Base-by-base conservation (phyloP, 2,113 vertebrate genomes). In the Callipepla californica region DNA sequence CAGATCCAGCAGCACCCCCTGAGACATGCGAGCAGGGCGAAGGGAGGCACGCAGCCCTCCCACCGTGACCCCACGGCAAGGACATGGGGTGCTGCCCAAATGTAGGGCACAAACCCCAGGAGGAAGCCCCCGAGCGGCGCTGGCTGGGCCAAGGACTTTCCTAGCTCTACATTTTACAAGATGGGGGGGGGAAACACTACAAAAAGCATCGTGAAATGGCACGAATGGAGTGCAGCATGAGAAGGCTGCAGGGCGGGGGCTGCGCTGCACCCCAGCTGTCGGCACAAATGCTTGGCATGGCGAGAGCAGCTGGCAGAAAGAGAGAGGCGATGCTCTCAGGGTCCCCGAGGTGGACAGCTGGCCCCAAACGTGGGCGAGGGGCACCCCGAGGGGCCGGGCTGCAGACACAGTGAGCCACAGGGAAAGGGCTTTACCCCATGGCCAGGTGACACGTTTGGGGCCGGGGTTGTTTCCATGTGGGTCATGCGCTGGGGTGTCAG, bases 1-100 rank as follows among this genome's bases (percentile, higher is more conserved):
- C 97, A 98, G 97, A 97, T 98, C 93, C 3, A 1, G 95, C 94
- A 92, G 97, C 95, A 95, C 94, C 47, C 55, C 86, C 62, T 7
- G n/a, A 84, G 95, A 92, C 10, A 4, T 58, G 58, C 55, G 74
- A 80, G 4, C 42, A 12, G 62, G 38, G 77, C 58, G 72, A 92
- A 94, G 53, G 78, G 65, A 50, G 57, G 48, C 63, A n/a, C 26
- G 9, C 67, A 75, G 66, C 72, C 38, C 91, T 80, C 78, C 75
- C 0, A 1, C 28, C 11, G 5, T 1, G 2, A 69, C 78, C 59
- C 66, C 0, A 0, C 8, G 9, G 80, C 82, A 90, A 83, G 94
- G 90, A 88, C 36, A 0, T 1, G 53, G 85, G 92, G 80, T 53
- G 4, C 0, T 1, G 78, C 2, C 12, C 20, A 57, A 59, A 32